Base-by-base conservation (phyloP, 2,113 vertebrate species). In the Numida meleagris region DNA sequence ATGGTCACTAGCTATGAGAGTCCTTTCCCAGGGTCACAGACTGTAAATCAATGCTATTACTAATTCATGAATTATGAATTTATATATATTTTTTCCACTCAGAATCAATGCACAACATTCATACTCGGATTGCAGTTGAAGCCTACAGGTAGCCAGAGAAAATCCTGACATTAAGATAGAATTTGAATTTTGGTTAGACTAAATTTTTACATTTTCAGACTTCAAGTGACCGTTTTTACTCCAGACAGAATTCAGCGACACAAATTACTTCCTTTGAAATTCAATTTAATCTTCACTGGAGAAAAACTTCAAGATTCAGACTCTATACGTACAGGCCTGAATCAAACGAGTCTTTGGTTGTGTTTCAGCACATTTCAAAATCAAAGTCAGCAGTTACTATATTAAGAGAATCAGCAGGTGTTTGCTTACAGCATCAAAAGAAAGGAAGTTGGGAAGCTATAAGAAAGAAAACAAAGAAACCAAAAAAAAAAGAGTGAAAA, bases 381-480 rank as follows among this genome's bases (percentile, higher is more conserved):
- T 66, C 13, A 34, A 68, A 78, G 48, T 42, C 25, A 62, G 55
- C 12, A 42, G 13, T 27, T 66, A 12, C 43, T 16, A 2, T 53
- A 14, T 45, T 62, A 31, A 7, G 6, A 40, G 6, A 53, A 79
- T 25, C 4, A 33, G 58, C 36, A 63, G 20, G 17, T 10, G 4
- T 24, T 89, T 89, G n/a, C 24, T 57, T 67, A 15, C 31, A 59
- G 74, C 25, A 71, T 62, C 7, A 81, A 68, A 81, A 89, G n/a
- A 62, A 48, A 12, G 6, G 24, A 48, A 48, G 23, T 48, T 55
- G 16, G 46, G 38, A 87, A 87, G 19, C 14, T 2, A 20, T 15
- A 4, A 0, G 3, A 2, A 5, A 9, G 2, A 50, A 43, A 27
- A 16, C 6, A 29, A 48, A 45, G 6, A 13, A 33, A 45, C 21